Evolutionary conservation across 2,113 vertebrate species (phyloP).

Genomic region (Carassius gibelio): DNA sequence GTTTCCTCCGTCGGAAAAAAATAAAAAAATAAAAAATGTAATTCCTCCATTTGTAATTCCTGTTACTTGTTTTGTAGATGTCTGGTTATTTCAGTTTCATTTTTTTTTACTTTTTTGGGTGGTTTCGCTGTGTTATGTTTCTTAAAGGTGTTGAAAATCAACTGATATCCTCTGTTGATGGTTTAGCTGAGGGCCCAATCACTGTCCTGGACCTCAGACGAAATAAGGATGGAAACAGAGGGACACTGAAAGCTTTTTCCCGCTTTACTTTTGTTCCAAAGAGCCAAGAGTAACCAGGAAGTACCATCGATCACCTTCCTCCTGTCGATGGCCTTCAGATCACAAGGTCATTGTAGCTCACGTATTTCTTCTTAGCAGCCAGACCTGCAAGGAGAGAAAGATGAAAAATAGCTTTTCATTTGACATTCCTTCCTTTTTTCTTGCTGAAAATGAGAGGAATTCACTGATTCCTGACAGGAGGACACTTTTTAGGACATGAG

Average conservation of each 20-base stretch:
- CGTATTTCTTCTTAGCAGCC: constrained; percentile 91
- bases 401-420: constrained; percentile 15
- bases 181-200: constrained; percentile 33
- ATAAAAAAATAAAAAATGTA: neutral
- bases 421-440: neutral
- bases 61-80: neutral
- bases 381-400: constrained; percentile 77
- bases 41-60: constrained; percentile 7
- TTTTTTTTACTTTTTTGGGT: too few relatives aligned
- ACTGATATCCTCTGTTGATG: constrained; percentile 10
- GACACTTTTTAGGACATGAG: neutral
- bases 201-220: constrained; percentile 25
- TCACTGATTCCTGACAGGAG: neutral
- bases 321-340: constrained; percentile 78
- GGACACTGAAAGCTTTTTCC: constrained; percentile 44
- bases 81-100: neutral
- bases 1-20: neutral
- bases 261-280: constrained; percentile 37
- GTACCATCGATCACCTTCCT: constrained; percentile 67
- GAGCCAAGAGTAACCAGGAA: constrained; percentile 42
- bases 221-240: constrained; percentile 39
- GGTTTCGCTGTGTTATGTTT: neutral
- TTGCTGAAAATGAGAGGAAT: neutral
- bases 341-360: constrained; percentile 93
- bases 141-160: constrained; percentile 32